These are phyloP conservation scores for Pachymerium ferrugineum DNA, from an alignment of 2,888 invertebrate genomes.

Conservation along the genomic window DNA sequence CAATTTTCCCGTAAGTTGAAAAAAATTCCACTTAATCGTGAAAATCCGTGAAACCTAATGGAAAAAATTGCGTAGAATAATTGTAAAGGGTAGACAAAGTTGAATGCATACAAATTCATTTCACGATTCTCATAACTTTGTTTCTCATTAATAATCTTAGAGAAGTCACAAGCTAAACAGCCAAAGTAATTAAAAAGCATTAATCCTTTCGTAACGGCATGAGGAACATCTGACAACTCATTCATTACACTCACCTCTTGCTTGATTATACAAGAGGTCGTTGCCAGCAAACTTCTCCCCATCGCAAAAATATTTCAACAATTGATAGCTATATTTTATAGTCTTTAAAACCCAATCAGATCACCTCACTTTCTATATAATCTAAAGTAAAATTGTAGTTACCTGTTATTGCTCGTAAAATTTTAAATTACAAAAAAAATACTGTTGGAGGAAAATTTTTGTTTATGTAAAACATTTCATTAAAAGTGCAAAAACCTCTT, in stretches of 20 bases:
- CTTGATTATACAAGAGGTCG: constrained; percentile 13
- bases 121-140: neutral
- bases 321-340: neutral
- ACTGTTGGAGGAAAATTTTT: neutral
- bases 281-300: neutral
- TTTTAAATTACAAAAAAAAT: no score
- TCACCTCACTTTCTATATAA: no score
- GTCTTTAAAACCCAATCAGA: neutral
- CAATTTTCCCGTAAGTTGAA: no score
- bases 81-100: neutral
- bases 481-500: constrained; percentile 2
- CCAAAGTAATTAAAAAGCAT: constrained; percentile 20
- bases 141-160: neutral
- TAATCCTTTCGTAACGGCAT: constrained; percentile 27
- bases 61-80: neutral
- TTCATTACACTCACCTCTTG: constrained; percentile 6
- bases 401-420: no score
- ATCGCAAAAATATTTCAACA: neutral
- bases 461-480: neutral
- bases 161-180: neutral
- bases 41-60: neutral
- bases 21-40: no score
- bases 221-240: constrained; percentile 25
- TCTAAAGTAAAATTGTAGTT: no score
- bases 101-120: neutral